phyloP scores from a whole-genome alignment of 2,888 invertebrate species.

The Drosophila diplacantha region DNA sequence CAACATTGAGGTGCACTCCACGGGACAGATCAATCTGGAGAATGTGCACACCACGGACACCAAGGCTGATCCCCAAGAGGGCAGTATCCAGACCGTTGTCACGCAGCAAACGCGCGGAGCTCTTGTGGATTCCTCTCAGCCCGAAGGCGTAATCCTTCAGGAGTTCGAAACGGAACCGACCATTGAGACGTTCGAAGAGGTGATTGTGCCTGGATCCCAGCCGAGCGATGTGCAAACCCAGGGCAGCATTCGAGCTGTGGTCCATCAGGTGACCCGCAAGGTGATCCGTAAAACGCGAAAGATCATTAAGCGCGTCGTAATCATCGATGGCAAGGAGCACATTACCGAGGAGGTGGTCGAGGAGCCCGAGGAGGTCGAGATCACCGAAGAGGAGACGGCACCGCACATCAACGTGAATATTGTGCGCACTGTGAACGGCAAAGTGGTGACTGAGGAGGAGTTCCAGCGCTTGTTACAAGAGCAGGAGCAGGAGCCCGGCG shows the following conservation, averaged over 20 bases:
- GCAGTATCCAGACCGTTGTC: slow-evolving; percentile 78
- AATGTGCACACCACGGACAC: slow-evolving; percentile 76
- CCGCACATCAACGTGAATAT: slow-evolving; percentile 79
- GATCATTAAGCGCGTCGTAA: slow-evolving; percentile 86
- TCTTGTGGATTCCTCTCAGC: slow-evolving; percentile 67
- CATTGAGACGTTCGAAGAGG: slow-evolving; percentile 74
- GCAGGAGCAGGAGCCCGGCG: slow-evolving; percentile 51
- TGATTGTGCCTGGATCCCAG: slow-evolving; percentile 53
- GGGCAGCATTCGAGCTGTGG: slow-evolving; percentile 83
- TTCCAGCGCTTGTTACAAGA: slow-evolving; percentile 72
- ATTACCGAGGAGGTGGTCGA: slow-evolving; percentile 90
- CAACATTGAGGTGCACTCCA: slow-evolving; percentile 81
- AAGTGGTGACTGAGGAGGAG: slow-evolving; percentile 76
- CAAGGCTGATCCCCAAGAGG: slow-evolving; percentile 80
- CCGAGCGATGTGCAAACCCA: slow-evolving; percentile 34
- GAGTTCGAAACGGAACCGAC: slow-evolving; percentile 74
- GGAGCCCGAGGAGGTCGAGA: slow-evolving; percentile 84
- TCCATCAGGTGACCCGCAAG: slow-evolving; percentile 88
- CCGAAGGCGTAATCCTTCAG: slow-evolving; percentile 64
- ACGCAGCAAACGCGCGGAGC: slow-evolving; percentile 68
- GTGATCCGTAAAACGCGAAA: slow-evolving; percentile 86
- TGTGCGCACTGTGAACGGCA: slow-evolving; percentile 80
- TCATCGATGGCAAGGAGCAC: slow-evolving; percentile 90
- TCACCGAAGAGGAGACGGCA: slow-evolving; percentile 73
- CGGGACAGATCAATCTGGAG: slow-evolving; percentile 82